A percentile compares a stretch with the other conserved stretches of the same genome.
phyloP scores from a whole-genome alignment of 2,113 vertebrate genomes.

The Cavia aperea region DNA sequence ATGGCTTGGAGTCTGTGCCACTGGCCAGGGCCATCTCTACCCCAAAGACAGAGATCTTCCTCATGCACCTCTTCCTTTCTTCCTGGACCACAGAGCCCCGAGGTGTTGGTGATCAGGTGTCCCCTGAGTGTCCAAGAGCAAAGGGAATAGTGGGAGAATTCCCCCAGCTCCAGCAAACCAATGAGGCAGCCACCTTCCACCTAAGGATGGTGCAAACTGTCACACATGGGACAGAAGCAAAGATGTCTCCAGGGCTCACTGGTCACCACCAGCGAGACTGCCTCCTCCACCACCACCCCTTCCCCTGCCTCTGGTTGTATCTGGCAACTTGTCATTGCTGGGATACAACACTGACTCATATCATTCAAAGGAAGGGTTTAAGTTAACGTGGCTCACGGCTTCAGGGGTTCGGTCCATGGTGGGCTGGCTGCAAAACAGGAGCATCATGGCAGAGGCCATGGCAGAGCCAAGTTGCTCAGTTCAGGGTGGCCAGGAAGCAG shows the following conservation, averaged over 20 bases:
- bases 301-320: background rate
- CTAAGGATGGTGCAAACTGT: background rate
- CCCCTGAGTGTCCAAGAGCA: rapidly evolving
- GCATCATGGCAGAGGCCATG: background rate
- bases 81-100: background rate
- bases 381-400: background rate
- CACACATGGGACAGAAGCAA: background rate
- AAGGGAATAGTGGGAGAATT: background rate
- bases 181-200: background rate
- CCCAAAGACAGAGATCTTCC: rapidly evolving
- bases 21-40: rapidly evolving
- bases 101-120: too few relatives aligned
- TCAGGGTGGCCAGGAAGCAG: background rate
- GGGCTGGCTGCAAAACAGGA: background rate
- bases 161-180: background rate
- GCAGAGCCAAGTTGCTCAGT: background rate
- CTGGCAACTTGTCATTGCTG: background rate
- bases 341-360: background rate
- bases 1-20: rapidly evolving
- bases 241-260: too few relatives aligned
- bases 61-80: too few relatives aligned
- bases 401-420: background rate
- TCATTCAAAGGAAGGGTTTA: background rate
- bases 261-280: background rate
- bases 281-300: background rate